A percentile compares a stretch with the other conserved stretches of the same genome.
phyloP scores from a whole-genome alignment of 2,797 vertebrate genomes.

The Leptodactylus fallax region DNA sequence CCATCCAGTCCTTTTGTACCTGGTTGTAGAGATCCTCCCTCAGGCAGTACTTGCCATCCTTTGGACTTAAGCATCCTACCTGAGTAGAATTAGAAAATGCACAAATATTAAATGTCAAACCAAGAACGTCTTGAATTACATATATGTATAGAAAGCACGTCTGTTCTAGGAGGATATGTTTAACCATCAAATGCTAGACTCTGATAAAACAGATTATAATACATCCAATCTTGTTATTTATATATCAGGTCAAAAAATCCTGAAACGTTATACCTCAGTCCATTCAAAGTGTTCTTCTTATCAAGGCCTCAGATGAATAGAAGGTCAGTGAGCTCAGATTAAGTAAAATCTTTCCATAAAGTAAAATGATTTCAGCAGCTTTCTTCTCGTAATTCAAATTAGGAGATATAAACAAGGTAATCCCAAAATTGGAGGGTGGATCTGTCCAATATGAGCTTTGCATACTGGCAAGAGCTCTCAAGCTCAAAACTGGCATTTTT shows the following conservation, averaged over 20 bases:
- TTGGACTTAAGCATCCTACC: conserved; percentile 77
- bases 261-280: conserved; percentile 20
- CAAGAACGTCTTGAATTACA: neutral
- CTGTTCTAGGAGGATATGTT: neutral
- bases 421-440: conserved; percentile 19
- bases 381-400: neutral
- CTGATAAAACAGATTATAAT: conserved; percentile 11
- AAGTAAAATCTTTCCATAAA: conserved; percentile 14
- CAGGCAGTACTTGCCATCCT: conserved; percentile 78
- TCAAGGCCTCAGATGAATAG: neutral
- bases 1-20: conserved; percentile 78
- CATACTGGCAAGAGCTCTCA: conserved; percentile 25
- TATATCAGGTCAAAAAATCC: neutral
- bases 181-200: neutral
- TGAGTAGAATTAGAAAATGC: conserved; percentile 53
- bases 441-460: conserved; percentile 11
- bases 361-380: conserved; percentile 1
- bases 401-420: conserved; percentile 15
- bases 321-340: neutral
- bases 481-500: neutral
- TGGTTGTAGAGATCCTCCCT: conserved; percentile 78
- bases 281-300: conserved; percentile 15
- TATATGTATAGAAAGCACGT: neutral
- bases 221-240: neutral
- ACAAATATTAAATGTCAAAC: neutral